Evolutionary conservation across 2,113 vertebrate genomes (phyloP), one percentile per base, ranked within the genome.

Genomic region (Podilymbus podiceps): DNA sequence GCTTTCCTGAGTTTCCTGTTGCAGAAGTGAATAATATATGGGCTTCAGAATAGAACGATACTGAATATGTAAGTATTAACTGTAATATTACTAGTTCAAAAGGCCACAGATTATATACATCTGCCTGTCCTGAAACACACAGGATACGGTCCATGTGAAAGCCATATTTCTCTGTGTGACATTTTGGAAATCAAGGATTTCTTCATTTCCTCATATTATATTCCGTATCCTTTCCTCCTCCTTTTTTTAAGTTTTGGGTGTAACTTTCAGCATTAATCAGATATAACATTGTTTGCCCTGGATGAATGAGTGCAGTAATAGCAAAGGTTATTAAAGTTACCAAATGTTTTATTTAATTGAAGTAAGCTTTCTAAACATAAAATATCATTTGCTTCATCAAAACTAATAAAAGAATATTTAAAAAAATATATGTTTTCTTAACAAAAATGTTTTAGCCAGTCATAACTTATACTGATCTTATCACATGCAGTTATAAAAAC

Each of bases 101-200:
- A 81, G 18, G 7, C 40, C 73, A 84, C 19, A 59, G 50, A 33
- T 15, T 15, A 56, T 2, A 40, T 50, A 56, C 4, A 69, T 28
- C 17, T 38, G 5, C 21, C 24, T 75, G 44, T 79, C 28, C 38
- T 20, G 11, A 79, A 83, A 71, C 9, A 66, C 7, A 25, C 6
- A 56, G 27, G 33, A 64, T n/a, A 44, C 0, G 0, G 8, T 46
- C 16, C 28, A 35, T 6, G 3, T 56, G 42, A 60, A 80, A 75
- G 33, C 6, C 42, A 4, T 69, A 50, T 28, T 79, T 30, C 27
- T 53, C 12, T 23, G 13, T 21, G 27, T 44, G 12, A 42, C 21
- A 15, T n/a, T 80, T 35, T 63, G n/a, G 19, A 68, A 84, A 84
- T 21, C 31, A 53, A 74, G 8, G 31, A 53, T 49, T 84, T 74